phyloP scores from a whole-genome alignment of 2,797 vertebrate species.

The Melanogrammus aeglefinus region DNA sequence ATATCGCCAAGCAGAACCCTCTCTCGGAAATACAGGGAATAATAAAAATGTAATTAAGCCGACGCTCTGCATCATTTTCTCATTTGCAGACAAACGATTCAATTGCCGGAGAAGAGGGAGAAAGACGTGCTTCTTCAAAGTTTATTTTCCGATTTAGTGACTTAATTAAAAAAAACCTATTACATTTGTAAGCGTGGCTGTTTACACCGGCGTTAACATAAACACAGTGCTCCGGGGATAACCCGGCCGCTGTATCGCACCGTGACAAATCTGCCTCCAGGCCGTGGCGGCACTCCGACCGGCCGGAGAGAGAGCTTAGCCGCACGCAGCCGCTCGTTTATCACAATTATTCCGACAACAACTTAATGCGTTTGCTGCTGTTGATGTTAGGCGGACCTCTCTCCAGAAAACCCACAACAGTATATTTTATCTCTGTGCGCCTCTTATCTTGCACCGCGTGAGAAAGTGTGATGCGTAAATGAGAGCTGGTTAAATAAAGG shows the following conservation, averaged over 20 bases:
- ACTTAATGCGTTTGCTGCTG: neutral
- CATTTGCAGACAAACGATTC: neutral
- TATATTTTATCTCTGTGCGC: neutral
- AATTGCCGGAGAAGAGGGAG: constrained; percentile 20
- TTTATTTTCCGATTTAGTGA: constrained; percentile 46
- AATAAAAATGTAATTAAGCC: constrained; percentile 61
- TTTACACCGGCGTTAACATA: constrained; percentile 40
- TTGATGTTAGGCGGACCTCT: no score
- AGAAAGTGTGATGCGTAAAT: neutral
- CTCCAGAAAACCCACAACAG: neutral
- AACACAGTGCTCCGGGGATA: constrained; percentile 2
- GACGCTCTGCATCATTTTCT: constrained; percentile 41
- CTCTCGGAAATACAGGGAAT: constrained; percentile 31
- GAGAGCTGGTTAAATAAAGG: constrained; percentile 3
- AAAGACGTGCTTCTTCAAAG: constrained; percentile 36
- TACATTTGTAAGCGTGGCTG: constrained; percentile 39
- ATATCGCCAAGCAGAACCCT: neutral
- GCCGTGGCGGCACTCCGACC: neutral
- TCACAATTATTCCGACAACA: neutral
- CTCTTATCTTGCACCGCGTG: neutral
- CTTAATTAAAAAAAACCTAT: constrained; percentile 55
- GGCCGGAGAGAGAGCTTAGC: neutral
- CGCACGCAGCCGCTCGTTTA: neutral
- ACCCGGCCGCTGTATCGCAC: neutral
- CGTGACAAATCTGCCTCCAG: constrained; percentile 6